Conservation (phyloP, 2,888 invertebrate genomes). For the Vanessa cardui region DNA sequence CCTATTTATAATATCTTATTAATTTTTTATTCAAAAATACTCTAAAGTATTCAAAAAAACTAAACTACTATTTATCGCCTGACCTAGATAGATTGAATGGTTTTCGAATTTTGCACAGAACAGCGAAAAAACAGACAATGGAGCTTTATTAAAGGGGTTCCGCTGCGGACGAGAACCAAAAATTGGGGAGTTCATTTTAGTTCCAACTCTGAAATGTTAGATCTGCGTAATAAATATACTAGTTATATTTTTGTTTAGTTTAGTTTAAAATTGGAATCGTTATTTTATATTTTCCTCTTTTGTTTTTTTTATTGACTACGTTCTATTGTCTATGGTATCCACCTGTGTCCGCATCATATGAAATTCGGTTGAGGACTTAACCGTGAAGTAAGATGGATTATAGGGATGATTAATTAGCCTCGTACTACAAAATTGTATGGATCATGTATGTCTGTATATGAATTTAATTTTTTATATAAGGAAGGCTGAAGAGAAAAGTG, state of each 20-base stretch:
- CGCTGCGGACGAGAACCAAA: conserved; percentile 30
- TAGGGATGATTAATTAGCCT: too few species aligned
- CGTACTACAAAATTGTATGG: too few species aligned
- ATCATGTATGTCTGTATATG: too few species aligned
- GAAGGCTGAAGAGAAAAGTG: too few species aligned
- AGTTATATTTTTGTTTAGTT: background rate
- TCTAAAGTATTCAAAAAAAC: conserved; percentile 21
- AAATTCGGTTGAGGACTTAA: too few species aligned
- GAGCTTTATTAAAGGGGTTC: conserved; percentile 35
- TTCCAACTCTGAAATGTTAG: conserved; percentile 9
- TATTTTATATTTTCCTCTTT: background rate
- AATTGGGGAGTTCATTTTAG: conserved; percentile 26
- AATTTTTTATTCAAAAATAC: conserved; percentile 8
- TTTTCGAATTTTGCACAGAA: conserved; percentile 33
- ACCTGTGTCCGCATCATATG: too few species aligned
- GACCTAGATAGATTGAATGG: conserved; percentile 35
- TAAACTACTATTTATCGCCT: conserved; percentile 25
- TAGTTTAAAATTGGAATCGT: background rate
- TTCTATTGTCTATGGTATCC: background rate
- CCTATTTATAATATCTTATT: background rate
- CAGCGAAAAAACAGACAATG: conserved; percentile 33
- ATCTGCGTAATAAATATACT: background rate
- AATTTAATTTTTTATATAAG: too few species aligned
- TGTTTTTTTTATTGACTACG: background rate
- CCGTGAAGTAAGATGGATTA: too few species aligned